Evolutionary conservation across 53 echinoderm and acorn worm species (phyloP).

Genomic region (Pentamera pediparva): DNA sequence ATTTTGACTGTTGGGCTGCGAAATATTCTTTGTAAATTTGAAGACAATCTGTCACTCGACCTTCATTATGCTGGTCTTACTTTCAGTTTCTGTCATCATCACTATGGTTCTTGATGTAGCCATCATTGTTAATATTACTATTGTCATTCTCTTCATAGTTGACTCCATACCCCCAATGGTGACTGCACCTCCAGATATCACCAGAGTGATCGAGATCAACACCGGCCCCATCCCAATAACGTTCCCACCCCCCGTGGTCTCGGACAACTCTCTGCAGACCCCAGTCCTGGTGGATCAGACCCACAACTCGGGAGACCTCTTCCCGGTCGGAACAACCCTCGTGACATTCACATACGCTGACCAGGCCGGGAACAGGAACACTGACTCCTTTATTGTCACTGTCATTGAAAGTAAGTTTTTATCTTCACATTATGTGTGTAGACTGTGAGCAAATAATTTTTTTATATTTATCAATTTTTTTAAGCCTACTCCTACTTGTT

Average conservation of each 20-base stretch:
- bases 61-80: no score
- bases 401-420: conserved; percentile 29
- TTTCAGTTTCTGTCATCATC: no score
- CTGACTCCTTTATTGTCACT: conserved; percentile 27
- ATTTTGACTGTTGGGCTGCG: no score
- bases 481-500: no score
- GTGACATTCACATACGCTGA: conserved; percentile 35
- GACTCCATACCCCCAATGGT: conserved; percentile 13
- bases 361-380: conserved; percentile 22
- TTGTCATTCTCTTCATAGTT: not conserved
- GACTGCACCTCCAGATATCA: conserved; percentile 1
- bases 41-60: no score
- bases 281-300: not conserved
- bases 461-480: no score
- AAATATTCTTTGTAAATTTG: no score
- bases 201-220: not conserved
- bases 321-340: conserved; percentile 10
- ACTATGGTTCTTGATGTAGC: not conserved
- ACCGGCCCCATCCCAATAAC: not conserved
- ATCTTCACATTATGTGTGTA: not conserved
- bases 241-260: not conserved
- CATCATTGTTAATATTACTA: not conserved
- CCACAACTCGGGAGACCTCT: not conserved
- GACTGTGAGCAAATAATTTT: not conserved
- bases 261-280: conserved; percentile 4